Evolutionary conservation across 92 coral and sea anemone genomes (phyloP).

Genomic region (Zoanthus solanderi): DNA sequence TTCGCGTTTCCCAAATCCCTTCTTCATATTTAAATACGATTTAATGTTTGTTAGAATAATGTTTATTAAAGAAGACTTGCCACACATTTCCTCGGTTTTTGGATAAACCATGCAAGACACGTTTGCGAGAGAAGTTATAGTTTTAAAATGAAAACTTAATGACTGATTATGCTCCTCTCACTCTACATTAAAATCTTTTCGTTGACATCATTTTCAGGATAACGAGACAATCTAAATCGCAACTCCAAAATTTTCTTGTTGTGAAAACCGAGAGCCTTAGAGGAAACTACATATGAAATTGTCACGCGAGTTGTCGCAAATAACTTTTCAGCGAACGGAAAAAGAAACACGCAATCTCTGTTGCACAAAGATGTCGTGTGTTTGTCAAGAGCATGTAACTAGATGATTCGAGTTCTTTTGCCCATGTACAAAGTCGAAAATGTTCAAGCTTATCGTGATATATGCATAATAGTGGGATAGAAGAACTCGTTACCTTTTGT

Average conservation of each 20-base stretch:
- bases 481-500: constrained; percentile 22
- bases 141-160: constrained; percentile 4
- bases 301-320: constrained; percentile 35
- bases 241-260: constrained; percentile 21
- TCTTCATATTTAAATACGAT: not conserved
- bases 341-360: not conserved
- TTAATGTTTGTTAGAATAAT: not conserved
- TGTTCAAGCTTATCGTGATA: not conserved
- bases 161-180: constrained; percentile 13
- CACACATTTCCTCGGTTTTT: not conserved
- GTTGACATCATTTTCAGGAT: constrained; percentile 1
- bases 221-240: not conserved
- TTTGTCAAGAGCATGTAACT: constrained; percentile 16
- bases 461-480: not conserved
- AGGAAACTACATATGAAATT: constrained; percentile 8
- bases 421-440: not conserved
- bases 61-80: not conserved
- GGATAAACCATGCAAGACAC: not conserved
- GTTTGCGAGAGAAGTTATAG: not conserved
- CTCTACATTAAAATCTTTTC: not conserved
- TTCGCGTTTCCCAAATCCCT: not conserved
- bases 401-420: not conserved
- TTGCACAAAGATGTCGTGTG: not conserved
- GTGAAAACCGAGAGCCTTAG: constrained; percentile 24
- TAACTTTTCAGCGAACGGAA: not conserved